Percentiles rank a stretch among this genome's conserved stretches.
Evolutionary conservation across 2,888 invertebrate genomes (phyloP).

Genomic region (Harpalus rufipes): DNA sequence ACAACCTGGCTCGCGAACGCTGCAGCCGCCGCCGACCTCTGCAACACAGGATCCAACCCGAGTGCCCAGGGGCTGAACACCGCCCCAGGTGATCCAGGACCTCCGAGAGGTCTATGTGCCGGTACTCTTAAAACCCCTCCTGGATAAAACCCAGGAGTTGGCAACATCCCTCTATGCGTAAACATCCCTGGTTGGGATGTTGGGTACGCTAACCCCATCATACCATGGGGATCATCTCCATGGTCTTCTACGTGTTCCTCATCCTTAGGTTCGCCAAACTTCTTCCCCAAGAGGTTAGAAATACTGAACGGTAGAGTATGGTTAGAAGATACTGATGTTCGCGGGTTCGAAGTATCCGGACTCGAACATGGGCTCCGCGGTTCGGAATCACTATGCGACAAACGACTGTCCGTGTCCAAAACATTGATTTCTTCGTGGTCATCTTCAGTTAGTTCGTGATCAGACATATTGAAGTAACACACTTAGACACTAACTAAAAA

Average conservation of each 20-base stretch:
- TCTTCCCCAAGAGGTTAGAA: slow-evolving; percentile 88
- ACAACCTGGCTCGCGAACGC: slow-evolving; percentile 90
- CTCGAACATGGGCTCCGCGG: slow-evolving; percentile 78
- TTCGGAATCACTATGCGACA: slow-evolving; percentile 82
- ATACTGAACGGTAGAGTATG: slow-evolving; percentile 88
- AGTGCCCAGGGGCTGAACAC: slow-evolving; percentile 77
- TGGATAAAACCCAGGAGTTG: slow-evolving; percentile 78
- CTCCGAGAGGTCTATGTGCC: slow-evolving; percentile 86
- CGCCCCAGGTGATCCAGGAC: slow-evolving; percentile 77
- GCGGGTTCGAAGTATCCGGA: slow-evolving; percentile 78
- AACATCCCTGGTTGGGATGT: slow-evolving; percentile 72
- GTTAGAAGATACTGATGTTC: slow-evolving; percentile 77
- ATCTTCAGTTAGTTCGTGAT: slow-evolving; percentile 79
- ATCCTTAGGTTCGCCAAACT: slow-evolving; percentile 81
- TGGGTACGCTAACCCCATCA: slow-evolving; percentile 70
- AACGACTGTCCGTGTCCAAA: slow-evolving; percentile 82
- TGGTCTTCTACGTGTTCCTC: slow-evolving; percentile 35
- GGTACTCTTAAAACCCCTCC: slow-evolving; percentile 89
- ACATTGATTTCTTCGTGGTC: slow-evolving; percentile 85
- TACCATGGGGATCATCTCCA: background rate
- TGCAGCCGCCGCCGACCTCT: slow-evolving; percentile 84
- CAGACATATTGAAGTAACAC: slow-evolving; percentile 73
- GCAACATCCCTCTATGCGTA: slow-evolving; percentile 73
- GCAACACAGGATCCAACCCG: slow-evolving; percentile 82
- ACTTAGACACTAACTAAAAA: slow-evolving; percentile 25